These are phyloP conservation scores for Lanistes nyassanus DNA, from an alignment of 1,140 invertebrate species.

Conservation along the genomic window DNA sequence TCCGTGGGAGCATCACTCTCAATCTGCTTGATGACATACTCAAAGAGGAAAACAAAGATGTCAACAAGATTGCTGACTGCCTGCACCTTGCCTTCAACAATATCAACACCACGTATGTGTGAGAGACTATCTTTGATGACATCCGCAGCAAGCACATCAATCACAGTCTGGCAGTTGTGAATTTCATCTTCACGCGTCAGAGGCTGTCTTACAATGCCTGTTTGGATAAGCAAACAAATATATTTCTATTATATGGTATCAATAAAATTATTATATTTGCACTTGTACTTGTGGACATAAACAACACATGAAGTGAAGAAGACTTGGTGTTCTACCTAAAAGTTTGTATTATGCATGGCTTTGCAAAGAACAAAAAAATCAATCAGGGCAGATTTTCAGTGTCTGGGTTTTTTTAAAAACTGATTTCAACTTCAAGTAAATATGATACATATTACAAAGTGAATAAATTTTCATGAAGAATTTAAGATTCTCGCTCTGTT, in stretches of 20 bases:
- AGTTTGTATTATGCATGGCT: no score
- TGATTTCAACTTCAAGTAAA: no score
- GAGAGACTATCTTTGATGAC: slow-evolving; percentile 64
- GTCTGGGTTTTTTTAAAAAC: no score
- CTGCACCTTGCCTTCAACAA: slow-evolving; percentile 54
- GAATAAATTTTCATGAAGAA: no score
- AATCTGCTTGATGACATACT: slow-evolving; percentile 63
- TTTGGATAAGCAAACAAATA: slow-evolving; percentile 16
- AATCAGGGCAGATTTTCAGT: no score
- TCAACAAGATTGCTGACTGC: slow-evolving; percentile 62
- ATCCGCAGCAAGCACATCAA: slow-evolving; percentile 61
- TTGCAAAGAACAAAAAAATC: no score
- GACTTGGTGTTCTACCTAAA: no score
- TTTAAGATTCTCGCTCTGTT: no score
- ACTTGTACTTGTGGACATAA: no score
- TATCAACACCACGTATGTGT: slow-evolving; percentile 60
- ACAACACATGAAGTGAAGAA: no score
- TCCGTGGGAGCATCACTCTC: slow-evolving; percentile 56
- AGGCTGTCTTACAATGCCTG: slow-evolving; percentile 57
- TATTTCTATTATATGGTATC: background rate
- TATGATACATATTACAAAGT: no score
- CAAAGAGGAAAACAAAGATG: slow-evolving; percentile 60
- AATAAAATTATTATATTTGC: background rate
- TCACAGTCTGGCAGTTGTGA: slow-evolving; percentile 64
- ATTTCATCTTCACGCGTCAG: slow-evolving; percentile 61